A percentile compares a stretch with the other conserved stretches of the same genome.
phyloP scores from a whole-genome alignment of 2,797 vertebrate genomes.

The Schizothorax lantsangensis region DNA sequence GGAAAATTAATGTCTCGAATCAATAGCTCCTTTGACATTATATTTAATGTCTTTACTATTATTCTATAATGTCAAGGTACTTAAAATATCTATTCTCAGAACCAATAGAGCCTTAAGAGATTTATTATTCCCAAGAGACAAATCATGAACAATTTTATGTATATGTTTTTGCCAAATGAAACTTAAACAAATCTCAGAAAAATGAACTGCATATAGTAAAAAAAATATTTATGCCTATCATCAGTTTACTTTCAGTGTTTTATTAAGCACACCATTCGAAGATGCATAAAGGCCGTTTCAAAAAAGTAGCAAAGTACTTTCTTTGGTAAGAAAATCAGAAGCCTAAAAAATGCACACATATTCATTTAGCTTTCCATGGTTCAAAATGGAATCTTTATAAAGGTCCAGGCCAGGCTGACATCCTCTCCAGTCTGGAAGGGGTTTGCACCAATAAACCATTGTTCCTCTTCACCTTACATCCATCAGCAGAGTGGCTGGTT shows the following conservation, averaged over 20 bases:
- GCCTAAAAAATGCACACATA: conserved; percentile 1
- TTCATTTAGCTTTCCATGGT: background rate
- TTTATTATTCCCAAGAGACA: background rate
- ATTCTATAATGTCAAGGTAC: background rate
- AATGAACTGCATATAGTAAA: background rate
- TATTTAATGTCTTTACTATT: background rate
- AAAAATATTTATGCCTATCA: background rate
- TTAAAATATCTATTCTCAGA: background rate
- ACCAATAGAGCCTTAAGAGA: background rate
- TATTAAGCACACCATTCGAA: conserved; percentile 1
- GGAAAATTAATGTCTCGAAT: background rate
- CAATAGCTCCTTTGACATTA: background rate
- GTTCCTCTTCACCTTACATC: conserved; percentile 50
- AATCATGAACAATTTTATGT: background rate
- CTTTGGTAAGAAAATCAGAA: conserved; percentile 9
- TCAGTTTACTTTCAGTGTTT: background rate
- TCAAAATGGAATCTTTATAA: conserved; percentile 48
- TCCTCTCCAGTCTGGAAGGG: conserved; percentile 52
- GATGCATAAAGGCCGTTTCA: background rate
- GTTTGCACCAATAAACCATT: conserved; percentile 23
- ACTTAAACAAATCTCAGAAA: background rate
- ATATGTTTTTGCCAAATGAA: background rate
- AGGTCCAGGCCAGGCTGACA: conserved; percentile 63
- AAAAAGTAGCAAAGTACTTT: background rate
- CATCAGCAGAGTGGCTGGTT: conserved; percentile 40